Evolutionary conservation across 2,797 vertebrate genomes (phyloP).

Genomic region (Tapirus indicus): DNA sequence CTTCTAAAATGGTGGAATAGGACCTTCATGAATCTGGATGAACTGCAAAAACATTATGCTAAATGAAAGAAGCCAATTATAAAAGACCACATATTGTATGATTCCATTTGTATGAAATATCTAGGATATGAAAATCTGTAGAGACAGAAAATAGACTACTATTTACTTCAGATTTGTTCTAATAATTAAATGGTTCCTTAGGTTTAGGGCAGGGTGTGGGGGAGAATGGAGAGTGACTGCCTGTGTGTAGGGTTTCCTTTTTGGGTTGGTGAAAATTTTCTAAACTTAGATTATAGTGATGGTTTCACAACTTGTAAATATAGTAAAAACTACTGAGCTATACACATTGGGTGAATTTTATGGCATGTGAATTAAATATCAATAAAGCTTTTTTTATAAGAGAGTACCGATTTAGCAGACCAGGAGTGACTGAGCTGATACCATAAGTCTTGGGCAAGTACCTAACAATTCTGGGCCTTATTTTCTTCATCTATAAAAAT

Average conservation of each 20-base stretch:
- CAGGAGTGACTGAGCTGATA: neutral
- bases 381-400: neutral
- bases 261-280: conserved; percentile 7
- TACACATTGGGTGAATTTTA: conserved; percentile 38
- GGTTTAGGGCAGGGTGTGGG: neutral
- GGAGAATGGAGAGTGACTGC: neutral
- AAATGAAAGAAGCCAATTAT: conserved; percentile 15
- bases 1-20: neutral
- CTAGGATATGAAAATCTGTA: neutral
- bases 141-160: neutral
- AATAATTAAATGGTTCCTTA: conserved; percentile 39
- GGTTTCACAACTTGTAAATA: neutral
- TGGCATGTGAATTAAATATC: conserved; percentile 53
- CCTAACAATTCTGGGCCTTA: neutral
- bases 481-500: conserved; percentile 48
- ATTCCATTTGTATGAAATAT: conserved; percentile 33
- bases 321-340: neutral
- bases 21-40: neutral
- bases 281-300: neutral
- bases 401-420: conserved; percentile 7
- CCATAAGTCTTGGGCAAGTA: neutral
- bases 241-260: neutral
- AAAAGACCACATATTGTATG: neutral
- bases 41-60: neutral
- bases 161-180: neutral